phyloP scores from a whole-genome alignment of 2,113 vertebrate genomes.

The Psittacula cyanocephala region DNA sequence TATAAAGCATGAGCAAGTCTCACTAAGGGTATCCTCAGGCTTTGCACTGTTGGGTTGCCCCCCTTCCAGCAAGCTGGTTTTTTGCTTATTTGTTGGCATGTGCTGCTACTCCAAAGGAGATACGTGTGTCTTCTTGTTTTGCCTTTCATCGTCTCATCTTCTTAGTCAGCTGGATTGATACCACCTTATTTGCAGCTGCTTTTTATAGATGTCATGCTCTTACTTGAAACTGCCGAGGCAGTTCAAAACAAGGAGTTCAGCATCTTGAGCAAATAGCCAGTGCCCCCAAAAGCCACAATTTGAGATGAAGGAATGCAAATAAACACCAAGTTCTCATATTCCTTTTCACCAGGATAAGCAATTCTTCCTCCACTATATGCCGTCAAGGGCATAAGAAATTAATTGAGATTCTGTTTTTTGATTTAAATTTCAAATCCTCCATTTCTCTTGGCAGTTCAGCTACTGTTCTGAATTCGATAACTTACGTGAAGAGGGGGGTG shows the following conservation, averaged over 20 bases:
- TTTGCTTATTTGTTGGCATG: background rate
- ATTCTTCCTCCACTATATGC: background rate
- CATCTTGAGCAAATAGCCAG: background rate
- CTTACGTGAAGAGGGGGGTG: background rate
- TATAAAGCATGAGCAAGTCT: background rate
- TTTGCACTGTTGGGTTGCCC: background rate
- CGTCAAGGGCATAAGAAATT: background rate
- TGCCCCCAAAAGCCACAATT: background rate
- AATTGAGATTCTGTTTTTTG: slow-evolving; percentile 15
- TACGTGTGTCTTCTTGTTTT: background rate
- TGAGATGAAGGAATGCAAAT: slow-evolving; percentile 4
- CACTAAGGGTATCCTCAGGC: background rate
- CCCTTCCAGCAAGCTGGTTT: background rate
- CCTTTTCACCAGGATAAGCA: background rate
- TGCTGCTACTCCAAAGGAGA: background rate
- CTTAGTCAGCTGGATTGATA: background rate
- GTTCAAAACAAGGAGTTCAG: background rate
- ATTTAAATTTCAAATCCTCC: background rate
- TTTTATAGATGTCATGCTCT: background rate
- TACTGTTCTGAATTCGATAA: background rate
- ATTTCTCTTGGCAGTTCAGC: background rate
- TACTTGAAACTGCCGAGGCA: background rate
- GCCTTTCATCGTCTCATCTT: background rate
- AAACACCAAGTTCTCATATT: background rate
- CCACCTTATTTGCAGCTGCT: background rate